Base-by-base conservation (phyloP, 1,140 invertebrate genomes). In the Adelges cooleyi region DNA sequence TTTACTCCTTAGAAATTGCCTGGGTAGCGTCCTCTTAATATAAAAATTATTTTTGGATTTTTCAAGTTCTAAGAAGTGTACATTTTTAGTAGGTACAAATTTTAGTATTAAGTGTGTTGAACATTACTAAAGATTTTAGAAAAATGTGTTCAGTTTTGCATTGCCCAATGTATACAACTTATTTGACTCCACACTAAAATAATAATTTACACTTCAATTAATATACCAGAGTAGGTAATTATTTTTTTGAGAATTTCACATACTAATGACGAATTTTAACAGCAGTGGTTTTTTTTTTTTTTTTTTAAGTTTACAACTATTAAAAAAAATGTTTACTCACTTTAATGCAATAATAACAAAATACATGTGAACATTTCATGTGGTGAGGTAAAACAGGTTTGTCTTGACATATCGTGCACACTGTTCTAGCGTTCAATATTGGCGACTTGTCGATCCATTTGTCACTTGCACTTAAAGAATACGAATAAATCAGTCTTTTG, bases 291-390 rank as follows among this genome's bases (percentile, higher is more conserved):
- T n/a, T n/a, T n/a, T n/a, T n/a, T n/a, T n/a, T n/a, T n/a, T n/a
- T n/a, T n/a, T n/a, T n/a, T n/a, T n/a, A n/a, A n/a, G n/a, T n/a
- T n/a, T 51, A 56, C 38, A 17, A 23, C 1, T 18, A 48, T 20
- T 40, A 53, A 36, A 36, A 18, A 20, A 48, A 48, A 65, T 51
- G 13, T n/a, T 40, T 17, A 77, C 70, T 65, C 65, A 72, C 72
- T 65, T 69, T 66, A 17, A 75, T 62, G 65, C 75, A 76, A 67
- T 72, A 76, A 49, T 71, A 76, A 67, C 74, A 75, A 67, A 70
- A 75, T 1, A 69, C 50, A 67, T 74, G 73, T 15, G 54, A 42
- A 65, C 74, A 75, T 2, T 67, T 69, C 1, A 71, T 69, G 17
- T 70, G 65, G 67, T 70, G 66, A 10, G 73, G 73, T 48, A 73